Evolutionary conservation across 53 echinoderm and acorn worm genomes (phyloP).

Genomic region (Paracentrotus lividus): DNA sequence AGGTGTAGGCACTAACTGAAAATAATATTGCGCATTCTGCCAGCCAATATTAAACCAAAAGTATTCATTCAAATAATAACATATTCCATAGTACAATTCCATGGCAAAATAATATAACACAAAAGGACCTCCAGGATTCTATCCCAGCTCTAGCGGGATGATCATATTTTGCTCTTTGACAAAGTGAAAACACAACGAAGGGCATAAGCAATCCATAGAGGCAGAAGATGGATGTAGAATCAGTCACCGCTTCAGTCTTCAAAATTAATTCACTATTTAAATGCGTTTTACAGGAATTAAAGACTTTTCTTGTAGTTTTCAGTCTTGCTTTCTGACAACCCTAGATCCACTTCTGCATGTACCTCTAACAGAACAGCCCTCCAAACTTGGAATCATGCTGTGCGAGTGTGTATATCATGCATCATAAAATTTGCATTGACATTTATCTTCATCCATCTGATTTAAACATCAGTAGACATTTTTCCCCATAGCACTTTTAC

Average conservation of each 20-base stretch:
- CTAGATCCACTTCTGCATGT: background rate
- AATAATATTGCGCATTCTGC: slow-evolving; percentile 24
- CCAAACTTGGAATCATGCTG: background rate
- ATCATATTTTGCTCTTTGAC: background rate
- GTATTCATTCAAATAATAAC: background rate
- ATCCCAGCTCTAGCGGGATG: background rate
- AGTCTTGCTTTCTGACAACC: background rate
- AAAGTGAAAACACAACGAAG: background rate
- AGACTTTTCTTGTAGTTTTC: background rate
- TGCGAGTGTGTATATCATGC: background rate
- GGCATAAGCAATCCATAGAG: background rate
- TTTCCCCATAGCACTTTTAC: background rate
- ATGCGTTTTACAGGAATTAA: background rate
- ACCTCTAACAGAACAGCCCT: background rate
- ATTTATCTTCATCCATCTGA: background rate
- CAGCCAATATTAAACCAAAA: background rate
- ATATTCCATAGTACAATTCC: background rate
- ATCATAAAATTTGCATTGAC: background rate
- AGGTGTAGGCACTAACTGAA: background rate
- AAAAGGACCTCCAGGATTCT: background rate
- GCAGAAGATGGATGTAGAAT: background rate
- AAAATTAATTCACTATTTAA: background rate
- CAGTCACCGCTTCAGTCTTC: background rate
- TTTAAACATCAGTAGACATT: background rate
- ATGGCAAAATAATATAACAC: background rate